A percentile compares a stretch with the other conserved stretches of the same genome.
phyloP scores from a whole-genome alignment of 1,140 invertebrate species.

The Leptinotarsa lineolata region DNA sequence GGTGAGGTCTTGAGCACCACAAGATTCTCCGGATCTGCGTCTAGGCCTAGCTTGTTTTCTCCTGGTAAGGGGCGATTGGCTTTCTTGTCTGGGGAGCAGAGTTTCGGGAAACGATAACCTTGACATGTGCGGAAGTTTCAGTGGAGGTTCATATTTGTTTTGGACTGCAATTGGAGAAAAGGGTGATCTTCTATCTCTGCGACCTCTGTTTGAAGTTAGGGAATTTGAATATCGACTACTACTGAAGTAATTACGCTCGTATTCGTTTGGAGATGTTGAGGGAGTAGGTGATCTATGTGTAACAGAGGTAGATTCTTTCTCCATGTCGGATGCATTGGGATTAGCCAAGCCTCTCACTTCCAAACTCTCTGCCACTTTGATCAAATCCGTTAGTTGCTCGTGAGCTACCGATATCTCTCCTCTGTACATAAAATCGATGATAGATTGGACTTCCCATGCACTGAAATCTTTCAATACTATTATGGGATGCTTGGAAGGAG shows the following conservation, averaged over 20 bases:
- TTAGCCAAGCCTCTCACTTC: constrained; percentile 79
- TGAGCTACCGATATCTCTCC: constrained; percentile 86
- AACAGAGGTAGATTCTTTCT: constrained; percentile 57
- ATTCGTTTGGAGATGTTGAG: constrained; percentile 64
- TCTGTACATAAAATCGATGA: constrained; percentile 91
- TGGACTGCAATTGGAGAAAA: constrained; percentile 41
- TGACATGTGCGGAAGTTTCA: constrained; percentile 59
- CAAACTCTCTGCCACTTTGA: constrained; percentile 83
- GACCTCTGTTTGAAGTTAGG: constrained; percentile 42
- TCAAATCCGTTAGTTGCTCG: constrained; percentile 78
- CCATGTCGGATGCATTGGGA: constrained; percentile 66
- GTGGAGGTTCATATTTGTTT: constrained; percentile 43
- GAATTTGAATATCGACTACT: constrained; percentile 40
- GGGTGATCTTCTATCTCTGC: constrained; percentile 36
- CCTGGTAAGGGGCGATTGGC: constrained; percentile 74
- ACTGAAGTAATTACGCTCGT: constrained; percentile 51
- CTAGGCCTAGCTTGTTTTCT: constrained; percentile 81
- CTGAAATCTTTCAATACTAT: constrained; percentile 88
- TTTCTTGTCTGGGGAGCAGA: constrained; percentile 51
- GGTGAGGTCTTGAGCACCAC: constrained; percentile 65
- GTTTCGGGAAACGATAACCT: constrained; percentile 59
- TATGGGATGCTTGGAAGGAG: constrained; percentile 91
- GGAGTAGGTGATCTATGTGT: constrained; percentile 61
- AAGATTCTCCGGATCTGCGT: constrained; percentile 75
- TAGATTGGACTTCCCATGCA: constrained; percentile 82